Evolutionary conservation across 2,888 invertebrate species (phyloP), one percentile per base, ranked within the genome.

Genomic region (Agapetus fuscipes): DNA sequence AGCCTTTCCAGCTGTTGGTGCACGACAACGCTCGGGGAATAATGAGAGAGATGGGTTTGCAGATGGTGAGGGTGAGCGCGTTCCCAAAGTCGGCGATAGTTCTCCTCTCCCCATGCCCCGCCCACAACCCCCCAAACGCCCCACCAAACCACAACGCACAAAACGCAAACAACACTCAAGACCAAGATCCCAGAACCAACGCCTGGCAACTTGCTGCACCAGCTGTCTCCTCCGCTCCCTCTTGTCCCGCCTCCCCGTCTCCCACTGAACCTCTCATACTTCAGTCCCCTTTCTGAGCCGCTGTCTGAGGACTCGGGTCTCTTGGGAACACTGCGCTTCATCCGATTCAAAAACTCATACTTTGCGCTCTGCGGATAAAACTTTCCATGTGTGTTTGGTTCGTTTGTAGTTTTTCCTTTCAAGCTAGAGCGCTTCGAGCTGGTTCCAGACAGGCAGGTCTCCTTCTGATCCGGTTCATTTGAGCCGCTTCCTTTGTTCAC

Each of bases 51-150:
- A 45, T 64, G 64, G 1, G 62, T 58, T 17, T 58, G 64, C 0
- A 61, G 57, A 17, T 58, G 58, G 31, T 68, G 67, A 2, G 68
- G 68, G 43, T 70, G 68, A 3, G 66, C 62, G 6, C 61, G 57
- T 47, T 67, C 64, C 68, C 68, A 69, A 7, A 69, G 51, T 49
- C 62, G 62, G 28, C 69, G 61, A 48, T 70, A 69, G 46, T 66
- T 68, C 37, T 64, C 65, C 37, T 69, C 69, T 0, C 62, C 66
- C 66, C 68, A 69, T 0, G 60, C 56, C 0, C 64, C 64, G 0
- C 64, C 65, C 2, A 68, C 53, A 6, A 62, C 60, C 1, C 64
- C 64, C n/a, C 60, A 60, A 4, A 66, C 64, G 0, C 61, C 62
- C 65, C 67, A 66, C 65, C 66, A 69, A 0, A 58, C 64, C 2